Conservation (phyloP, 2,797 vertebrate genomes). For the Bovichtus variegatus region DNA sequence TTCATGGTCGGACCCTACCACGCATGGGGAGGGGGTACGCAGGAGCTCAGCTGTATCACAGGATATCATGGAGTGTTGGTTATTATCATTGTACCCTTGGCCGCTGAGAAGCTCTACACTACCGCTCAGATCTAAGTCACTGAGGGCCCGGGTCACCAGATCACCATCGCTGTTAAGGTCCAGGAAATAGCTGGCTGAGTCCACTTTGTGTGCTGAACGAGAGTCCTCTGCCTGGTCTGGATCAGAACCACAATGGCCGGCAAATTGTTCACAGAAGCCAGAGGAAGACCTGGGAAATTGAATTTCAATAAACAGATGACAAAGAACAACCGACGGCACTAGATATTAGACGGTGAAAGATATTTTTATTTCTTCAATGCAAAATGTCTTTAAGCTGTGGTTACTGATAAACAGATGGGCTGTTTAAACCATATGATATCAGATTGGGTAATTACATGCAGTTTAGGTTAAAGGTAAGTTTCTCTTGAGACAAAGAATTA, state of each 20-base stretch:
- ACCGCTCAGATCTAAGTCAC: slow-evolving; percentile 77
- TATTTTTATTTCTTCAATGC: background rate
- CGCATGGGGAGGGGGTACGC: slow-evolving; percentile 64
- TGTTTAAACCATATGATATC: background rate
- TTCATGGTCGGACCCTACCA: slow-evolving; percentile 64
- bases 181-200: slow-evolving; percentile 82
- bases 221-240: slow-evolving; percentile 62
- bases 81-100: background rate
- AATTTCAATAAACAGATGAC: background rate
- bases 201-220: slow-evolving; percentile 40
- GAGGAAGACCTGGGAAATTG: slow-evolving; percentile 80
- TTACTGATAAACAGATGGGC: background rate
- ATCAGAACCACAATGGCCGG: slow-evolving; percentile 62
- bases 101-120: slow-evolving; percentile 59
- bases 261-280: slow-evolving; percentile 85
- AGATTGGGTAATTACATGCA: background rate
- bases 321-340: background rate
- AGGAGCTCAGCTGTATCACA: slow-evolving; percentile 74
- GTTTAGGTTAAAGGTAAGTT: background rate
- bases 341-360: background rate
- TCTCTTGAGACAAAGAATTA: background rate
- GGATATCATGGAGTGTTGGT: slow-evolving; percentile 62
- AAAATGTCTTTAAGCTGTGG: background rate
- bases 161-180: slow-evolving; percentile 83
- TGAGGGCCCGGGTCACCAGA: slow-evolving; percentile 76